phyloP scores from a whole-genome alignment of 2,797 vertebrate species.

The Podarcis siculus region DNA sequence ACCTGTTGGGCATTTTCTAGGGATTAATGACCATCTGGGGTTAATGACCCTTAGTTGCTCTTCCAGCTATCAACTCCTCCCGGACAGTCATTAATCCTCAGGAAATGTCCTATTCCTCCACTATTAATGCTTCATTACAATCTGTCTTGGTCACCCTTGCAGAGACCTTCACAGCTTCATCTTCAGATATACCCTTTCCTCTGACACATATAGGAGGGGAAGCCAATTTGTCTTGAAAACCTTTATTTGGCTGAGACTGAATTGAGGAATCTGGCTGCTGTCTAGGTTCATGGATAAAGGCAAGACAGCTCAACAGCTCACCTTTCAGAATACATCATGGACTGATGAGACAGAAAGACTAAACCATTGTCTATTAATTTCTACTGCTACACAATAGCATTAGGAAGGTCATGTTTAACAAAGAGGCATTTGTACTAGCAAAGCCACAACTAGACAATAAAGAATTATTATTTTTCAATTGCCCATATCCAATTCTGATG shows the following conservation, averaged over 20 bases:
- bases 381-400: not conserved
- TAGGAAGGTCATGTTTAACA: not conserved
- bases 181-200: not conserved
- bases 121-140: conserved; percentile 32
- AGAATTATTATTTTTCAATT: not conserved
- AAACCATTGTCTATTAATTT: not conserved
- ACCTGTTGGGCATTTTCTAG: conserved; percentile 1
- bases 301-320: not conserved
- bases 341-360: not conserved
- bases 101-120: conserved; percentile 6
- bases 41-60: conserved; percentile 33
- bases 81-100: conserved; percentile 28
- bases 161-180: conserved; percentile 27
- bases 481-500: not conserved
- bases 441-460: not conserved
- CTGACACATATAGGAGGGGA: not conserved
- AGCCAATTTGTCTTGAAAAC: conserved; percentile 4
- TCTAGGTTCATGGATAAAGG: not conserved
- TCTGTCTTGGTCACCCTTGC: conserved; percentile 24
- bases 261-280: not conserved
- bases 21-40: conserved; percentile 20
- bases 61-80: conserved; percentile 22
- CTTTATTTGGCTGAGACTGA: not conserved
- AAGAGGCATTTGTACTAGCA: not conserved
- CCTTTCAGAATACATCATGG: not conserved